Conservation (phyloP, 2,888 invertebrate genomes). For the Parasteatoda lunata region DNA sequence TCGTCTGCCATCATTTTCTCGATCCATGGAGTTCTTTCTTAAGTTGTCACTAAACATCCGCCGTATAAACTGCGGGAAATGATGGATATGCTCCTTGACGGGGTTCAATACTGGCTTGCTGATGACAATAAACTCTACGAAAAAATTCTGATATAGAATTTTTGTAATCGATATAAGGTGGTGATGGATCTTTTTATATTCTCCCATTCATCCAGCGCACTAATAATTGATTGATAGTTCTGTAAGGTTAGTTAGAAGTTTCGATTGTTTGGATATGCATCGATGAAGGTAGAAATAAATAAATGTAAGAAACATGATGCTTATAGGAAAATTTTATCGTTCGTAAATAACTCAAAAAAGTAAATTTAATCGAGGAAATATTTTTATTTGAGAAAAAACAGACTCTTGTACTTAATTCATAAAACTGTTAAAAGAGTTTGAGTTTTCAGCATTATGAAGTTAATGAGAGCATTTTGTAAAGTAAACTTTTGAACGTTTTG, state of each 20-base stretch:
- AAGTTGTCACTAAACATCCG: slow-evolving; percentile 27
- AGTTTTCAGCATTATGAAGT: no score
- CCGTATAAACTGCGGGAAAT: slow-evolving; percentile 23
- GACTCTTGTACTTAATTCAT: no score
- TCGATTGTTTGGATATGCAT: not conserved
- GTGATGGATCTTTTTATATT: slow-evolving; percentile 5
- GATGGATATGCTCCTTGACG: slow-evolving; percentile 47
- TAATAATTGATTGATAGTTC: not conserved
- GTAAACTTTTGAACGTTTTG: no score
- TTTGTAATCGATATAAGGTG: slow-evolving; percentile 30
- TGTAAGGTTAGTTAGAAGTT: not conserved
- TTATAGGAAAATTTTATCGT: no score
- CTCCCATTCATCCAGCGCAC: not conserved
- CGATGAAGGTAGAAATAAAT: no score
- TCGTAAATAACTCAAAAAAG: no score
- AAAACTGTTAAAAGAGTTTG: no score
- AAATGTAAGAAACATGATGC: no score
- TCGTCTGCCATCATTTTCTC: not conserved
- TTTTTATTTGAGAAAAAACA: no score
- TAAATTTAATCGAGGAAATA: no score
- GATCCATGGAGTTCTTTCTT: not conserved
- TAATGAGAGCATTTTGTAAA: no score
- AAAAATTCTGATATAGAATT: slow-evolving; percentile 30
- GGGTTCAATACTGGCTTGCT: slow-evolving; percentile 33
- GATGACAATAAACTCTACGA: not conserved